phyloP scores from a whole-genome alignment of 2,888 invertebrate species.

The Nowickia ferox region DNA sequence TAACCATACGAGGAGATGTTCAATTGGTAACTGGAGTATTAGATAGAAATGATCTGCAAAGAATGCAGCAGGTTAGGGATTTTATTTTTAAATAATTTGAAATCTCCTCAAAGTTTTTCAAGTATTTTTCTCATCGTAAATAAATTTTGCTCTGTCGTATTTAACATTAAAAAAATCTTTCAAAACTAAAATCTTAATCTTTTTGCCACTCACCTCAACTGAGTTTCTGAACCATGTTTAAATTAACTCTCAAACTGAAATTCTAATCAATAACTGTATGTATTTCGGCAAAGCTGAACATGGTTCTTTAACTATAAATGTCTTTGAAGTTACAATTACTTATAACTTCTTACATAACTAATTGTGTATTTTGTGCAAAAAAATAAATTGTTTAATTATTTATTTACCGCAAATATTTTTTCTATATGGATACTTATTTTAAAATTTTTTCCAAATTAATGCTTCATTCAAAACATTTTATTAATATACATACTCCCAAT shows the following conservation, averaged over 20 bases:
- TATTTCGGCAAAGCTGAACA: conserved; percentile 46
- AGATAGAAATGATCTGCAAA: conserved; percentile 90
- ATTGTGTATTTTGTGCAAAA: conserved; percentile 63
- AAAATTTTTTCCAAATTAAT: conserved; percentile 29
- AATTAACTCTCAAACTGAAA: conserved; percentile 33
- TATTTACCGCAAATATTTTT: conserved; percentile 42
- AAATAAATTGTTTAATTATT: conserved; percentile 39
- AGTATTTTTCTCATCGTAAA: conserved; percentile 81
- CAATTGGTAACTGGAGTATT: conserved; percentile 89
- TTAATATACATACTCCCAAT: not conserved
- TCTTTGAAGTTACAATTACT: conserved; percentile 54
- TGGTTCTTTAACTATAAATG: conserved; percentile 63
- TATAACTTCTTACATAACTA: conserved; percentile 40
- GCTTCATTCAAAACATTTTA: conserved; percentile 43
- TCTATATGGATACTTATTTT: not conserved
- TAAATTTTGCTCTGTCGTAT: conserved; percentile 75
- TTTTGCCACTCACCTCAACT: conserved; percentile 70
- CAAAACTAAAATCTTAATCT: conserved; percentile 76
- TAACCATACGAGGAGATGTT: conserved; percentile 92
- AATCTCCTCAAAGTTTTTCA: conserved; percentile 81
- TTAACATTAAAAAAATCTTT: conserved; percentile 70
- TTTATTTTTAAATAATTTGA: conserved; percentile 83
- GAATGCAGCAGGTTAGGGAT: conserved; percentile 92
- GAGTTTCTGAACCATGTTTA: conserved; percentile 73
- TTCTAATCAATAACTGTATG: conserved; percentile 1